Evolutionary conservation across 2,888 invertebrate species (phyloP).

Genomic region (Spodoptera picta): DNA sequence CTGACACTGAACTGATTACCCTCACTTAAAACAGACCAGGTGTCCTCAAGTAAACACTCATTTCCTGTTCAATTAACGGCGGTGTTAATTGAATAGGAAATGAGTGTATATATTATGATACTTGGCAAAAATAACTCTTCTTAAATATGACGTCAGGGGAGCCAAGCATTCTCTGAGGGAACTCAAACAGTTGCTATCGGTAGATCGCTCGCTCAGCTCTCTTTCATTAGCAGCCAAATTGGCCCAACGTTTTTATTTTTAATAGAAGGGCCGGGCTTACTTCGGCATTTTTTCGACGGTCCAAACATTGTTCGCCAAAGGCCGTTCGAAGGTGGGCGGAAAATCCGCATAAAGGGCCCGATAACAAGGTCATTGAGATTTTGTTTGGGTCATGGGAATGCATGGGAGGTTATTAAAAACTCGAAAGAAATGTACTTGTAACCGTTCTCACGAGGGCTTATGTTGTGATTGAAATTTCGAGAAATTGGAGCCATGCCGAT

Average conservation of each 20-base stretch:
- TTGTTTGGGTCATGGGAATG: slow-evolving; percentile 52
- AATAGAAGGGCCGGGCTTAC: slow-evolving; percentile 63
- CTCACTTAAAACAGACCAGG: too few relatives aligned
- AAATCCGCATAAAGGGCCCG: slow-evolving; percentile 34
- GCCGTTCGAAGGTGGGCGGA: slow-evolving; percentile 30
- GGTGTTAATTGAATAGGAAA: too few relatives aligned
- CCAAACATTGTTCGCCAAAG: slow-evolving; percentile 52
- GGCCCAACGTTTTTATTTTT: slow-evolving; percentile 68
- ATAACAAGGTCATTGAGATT: slow-evolving; percentile 48
- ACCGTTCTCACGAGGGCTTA: slow-evolving; percentile 22
- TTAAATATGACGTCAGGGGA: slow-evolving; percentile 34
- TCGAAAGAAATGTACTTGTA: slow-evolving; percentile 34
- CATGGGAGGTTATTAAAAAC: slow-evolving; percentile 33
- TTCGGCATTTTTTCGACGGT: slow-evolving; percentile 55
- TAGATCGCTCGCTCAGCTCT: slow-evolving; percentile 62
- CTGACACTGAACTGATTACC: too few relatives aligned
- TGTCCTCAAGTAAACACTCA: too few relatives aligned
- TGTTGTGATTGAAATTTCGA: slow-evolving; percentile 18
- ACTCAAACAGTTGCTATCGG: slow-evolving; percentile 52
- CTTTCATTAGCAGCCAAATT: slow-evolving; percentile 68
- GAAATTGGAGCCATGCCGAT: slow-evolving; percentile 2
- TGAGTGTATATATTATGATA: neutral
- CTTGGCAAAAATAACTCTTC: slow-evolving; percentile 9
- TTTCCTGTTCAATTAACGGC: too few relatives aligned
- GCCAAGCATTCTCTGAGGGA: slow-evolving; percentile 11